Evolutionary conservation across 2,888 invertebrate species (phyloP), one percentile per base, ranked within the genome.

Genomic region (Coremacera marginata): DNA sequence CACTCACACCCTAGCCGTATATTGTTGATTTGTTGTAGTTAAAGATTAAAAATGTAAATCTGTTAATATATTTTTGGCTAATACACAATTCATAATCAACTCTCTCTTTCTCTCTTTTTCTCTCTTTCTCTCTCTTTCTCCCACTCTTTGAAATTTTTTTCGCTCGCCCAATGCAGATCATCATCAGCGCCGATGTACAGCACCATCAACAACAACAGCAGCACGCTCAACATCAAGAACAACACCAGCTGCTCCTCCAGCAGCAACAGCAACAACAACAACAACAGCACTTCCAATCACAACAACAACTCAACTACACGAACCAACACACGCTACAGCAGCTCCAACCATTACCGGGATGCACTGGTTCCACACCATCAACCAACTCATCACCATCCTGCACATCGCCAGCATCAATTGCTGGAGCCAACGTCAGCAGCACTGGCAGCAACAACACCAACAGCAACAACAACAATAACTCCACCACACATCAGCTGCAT

Each of bases 331-430:
- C 85, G 81, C 83, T 81, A 80, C 83, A 84, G 82, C 85, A 83
- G 82, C 65, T 74, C n/a, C 74, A 74, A 19, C 34, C 74, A 22
- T 55, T 74, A 83, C 82, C 85, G 83, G 83, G 82, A 71, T 82
- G 82, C 86, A 77, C 87, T 74, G 63, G 63, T 86, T 78, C 89
- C 87, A 83, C 84, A 74, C 80, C 82, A 60, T 83, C 84, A 68
- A 81, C 84, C 77, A 84, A 82, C 77, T 83, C 88, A 84, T 82
- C 88, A 82, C 81, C 88, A 83, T 83, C 88, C 83, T 82, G 88
- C 84, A 81, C 88, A 86, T 82, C 89, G 68, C 83, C 82, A 34
- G 77, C 63, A 14, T 55, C 83, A 68, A 78, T 80, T 44, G 73
- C 83, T 78, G 78, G 83, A 83, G 82, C 82, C 84, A 71, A 81